Base-by-base conservation (phyloP, 2,113 vertebrate genomes). In the Sarotherodon lohbergeri region DNA sequence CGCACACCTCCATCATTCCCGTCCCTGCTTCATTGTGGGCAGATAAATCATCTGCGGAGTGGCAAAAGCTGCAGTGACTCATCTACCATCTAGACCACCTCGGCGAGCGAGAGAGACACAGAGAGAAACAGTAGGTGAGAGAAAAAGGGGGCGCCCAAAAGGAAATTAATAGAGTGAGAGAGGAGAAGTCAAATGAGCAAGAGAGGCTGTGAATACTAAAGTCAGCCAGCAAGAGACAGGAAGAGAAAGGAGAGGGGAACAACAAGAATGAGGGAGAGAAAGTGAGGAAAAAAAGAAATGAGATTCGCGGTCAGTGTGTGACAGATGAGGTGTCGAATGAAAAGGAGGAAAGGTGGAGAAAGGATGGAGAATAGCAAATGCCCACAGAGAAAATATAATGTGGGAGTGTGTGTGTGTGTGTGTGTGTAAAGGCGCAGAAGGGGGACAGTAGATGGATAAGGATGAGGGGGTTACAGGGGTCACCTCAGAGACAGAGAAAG, bases 21-120 rank as follows among this genome's bases (percentile, higher is more conserved):
- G 39, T 83, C 32, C 48, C 78, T 84, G 80, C 89, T 86, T 90
- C 84, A 88, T 92, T 80, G 78, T 88, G 82, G 92, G 88, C 84
- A 89, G 90, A 94, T 95, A 93, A 92, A 95, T 95, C 92, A 90
- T 92, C 88, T 82, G 86, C 84, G 87, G 89, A 89, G 86, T 88
- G 81, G 87, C 84, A 81, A 90, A 90, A 91, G 86, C 92, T 92
- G 93, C 86, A 92, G 68, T 92, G 93, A 93, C 92, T 94, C 91
- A 93, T 91, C 90, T 79, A 81, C 57, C 79, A 86, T 90, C 90
- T 78, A 90, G 89, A 91, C 88, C 90, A 87, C 87, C 89, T 86
- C 83, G 82, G 93, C 29, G 81, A 79, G 56, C 56, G 79, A 86
- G 5, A 17, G 73, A 54, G 84, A 81, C 39, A 80, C 24, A 41